Evolutionary conservation across 2,888 invertebrate genomes (phyloP).

Genomic region (Helleia helle): DNA sequence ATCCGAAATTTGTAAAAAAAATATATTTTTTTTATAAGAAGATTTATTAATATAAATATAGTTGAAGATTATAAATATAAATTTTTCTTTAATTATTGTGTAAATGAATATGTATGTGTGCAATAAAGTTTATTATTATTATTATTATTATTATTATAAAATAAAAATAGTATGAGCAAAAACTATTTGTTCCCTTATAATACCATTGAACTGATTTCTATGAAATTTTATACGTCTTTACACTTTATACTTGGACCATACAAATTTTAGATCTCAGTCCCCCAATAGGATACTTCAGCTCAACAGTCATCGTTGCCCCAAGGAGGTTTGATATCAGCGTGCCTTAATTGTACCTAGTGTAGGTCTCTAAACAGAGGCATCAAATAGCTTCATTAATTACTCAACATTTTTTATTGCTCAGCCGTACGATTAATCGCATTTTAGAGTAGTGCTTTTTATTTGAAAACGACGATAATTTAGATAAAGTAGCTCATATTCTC

Average conservation of each 20-base stretch:
- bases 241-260: constrained; percentile 27
- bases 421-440: constrained; percentile 16
- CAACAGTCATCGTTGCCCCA: constrained; percentile 49
- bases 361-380: constrained; percentile 23
- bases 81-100: no score
- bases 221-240: no score
- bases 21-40: no score
- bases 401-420: constrained; percentile 17
- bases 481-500: constrained; percentile 32
- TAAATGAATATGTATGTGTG: no score
- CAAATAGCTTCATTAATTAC: constrained; percentile 17
- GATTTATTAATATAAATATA: no score
- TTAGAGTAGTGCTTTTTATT: constrained; percentile 30
- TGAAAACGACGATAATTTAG: constrained; percentile 42
- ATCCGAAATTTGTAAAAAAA: no score
- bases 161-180: no score
- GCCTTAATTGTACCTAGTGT: constrained; percentile 47
- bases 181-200: no score
- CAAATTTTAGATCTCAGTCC: constrained; percentile 29
- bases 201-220: no score
- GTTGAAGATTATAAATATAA: no score
- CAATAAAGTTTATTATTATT: no score
- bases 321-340: constrained; percentile 30
- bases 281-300: constrained; percentile 46
- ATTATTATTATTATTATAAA: no score